Percentiles rank a stretch among this genome's conserved stretches.
These are phyloP conservation scores for Psephotus haematonotus DNA, from an alignment of 2,113 vertebrate species.

Conservation along the genomic window DNA sequence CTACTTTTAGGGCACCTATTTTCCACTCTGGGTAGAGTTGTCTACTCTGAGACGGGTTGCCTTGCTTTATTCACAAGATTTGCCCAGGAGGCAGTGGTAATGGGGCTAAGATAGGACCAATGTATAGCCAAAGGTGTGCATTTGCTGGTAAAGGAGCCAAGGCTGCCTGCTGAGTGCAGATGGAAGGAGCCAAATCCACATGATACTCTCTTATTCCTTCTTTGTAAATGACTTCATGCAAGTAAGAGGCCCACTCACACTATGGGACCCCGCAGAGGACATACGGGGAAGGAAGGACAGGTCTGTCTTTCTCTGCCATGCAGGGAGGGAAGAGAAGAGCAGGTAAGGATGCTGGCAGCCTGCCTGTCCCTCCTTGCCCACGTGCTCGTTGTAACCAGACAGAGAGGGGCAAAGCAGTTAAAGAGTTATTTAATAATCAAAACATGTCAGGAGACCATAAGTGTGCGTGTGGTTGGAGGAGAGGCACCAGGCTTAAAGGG, in stretches of 20 bases:
- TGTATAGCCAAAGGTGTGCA: background rate
- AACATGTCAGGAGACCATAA: background rate
- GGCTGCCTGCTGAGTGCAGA: background rate
- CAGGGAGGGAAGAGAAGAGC: background rate
- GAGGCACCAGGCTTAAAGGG: background rate
- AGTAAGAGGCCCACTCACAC: background rate
- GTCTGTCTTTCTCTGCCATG: background rate
- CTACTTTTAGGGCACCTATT: background rate
- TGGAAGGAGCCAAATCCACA: background rate
- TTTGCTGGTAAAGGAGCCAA: background rate
- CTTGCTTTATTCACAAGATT: background rate
- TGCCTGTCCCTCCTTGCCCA: background rate
- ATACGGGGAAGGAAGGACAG: background rate
- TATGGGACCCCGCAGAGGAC: background rate
- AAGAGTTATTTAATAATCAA: background rate
- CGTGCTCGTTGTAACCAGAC: background rate
- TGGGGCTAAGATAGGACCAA: accelerated
- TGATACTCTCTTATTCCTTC: background rate
- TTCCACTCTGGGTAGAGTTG: background rate
- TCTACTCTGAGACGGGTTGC: background rate
- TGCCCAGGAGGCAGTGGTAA: background rate
- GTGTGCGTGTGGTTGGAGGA: background rate
- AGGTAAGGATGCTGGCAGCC: background rate
- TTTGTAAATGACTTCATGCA: background rate
- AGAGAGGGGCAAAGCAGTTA: background rate